Base-by-base conservation (phyloP, 1,140 invertebrate genomes). In the Bombus ignitus region DNA sequence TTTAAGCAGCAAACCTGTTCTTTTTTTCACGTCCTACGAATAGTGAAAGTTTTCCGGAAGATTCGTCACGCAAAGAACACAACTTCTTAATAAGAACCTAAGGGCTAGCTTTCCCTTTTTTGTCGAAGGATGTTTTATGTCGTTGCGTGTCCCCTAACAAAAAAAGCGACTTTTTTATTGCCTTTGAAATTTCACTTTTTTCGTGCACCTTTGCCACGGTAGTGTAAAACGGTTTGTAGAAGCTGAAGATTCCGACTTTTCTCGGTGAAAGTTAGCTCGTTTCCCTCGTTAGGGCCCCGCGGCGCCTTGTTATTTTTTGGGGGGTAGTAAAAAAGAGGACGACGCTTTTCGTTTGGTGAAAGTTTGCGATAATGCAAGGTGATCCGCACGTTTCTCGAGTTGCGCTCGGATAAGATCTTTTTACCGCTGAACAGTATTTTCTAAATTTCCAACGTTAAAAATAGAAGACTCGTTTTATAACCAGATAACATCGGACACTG, bases 231-330 rank as follows among this genome's bases (percentile, higher is more conserved):
- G 89, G 78, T 5, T 28, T 78, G 62, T 91, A 92, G 90, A 91
- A 88, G 87, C 75, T 28, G 12, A 15, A 1, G 42, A 85, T 79
- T 68, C 2, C 42, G 81, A 70, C 87, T 91, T 91, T 91, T 37
- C n/a, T 37, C 73, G 88, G 93, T 90, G 93, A 94, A 94, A 94
- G 94, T 92, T 86, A 83, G 57, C 70, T 68, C 87, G 47, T 81
- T 15, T 47, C 91, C 65, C 78, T 84, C 37, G 15, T 65, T n/a
- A 44, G 28, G 8, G 2, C 22, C 83, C 76, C 35, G 4, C 12
- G 8, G 18, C 42, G 66, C 53, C 79, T 83, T 73, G 70, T 76
- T 84, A 84, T 88, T 89, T 91, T 88, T 81, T 53, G 35, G 12
- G 47, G 57, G 25, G 82, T 53, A 65, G 77, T 53, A 90, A 86